These are phyloP conservation scores for Centropristis striata DNA, from an alignment of 2,113 vertebrate species.

Conservation along the genomic window DNA sequence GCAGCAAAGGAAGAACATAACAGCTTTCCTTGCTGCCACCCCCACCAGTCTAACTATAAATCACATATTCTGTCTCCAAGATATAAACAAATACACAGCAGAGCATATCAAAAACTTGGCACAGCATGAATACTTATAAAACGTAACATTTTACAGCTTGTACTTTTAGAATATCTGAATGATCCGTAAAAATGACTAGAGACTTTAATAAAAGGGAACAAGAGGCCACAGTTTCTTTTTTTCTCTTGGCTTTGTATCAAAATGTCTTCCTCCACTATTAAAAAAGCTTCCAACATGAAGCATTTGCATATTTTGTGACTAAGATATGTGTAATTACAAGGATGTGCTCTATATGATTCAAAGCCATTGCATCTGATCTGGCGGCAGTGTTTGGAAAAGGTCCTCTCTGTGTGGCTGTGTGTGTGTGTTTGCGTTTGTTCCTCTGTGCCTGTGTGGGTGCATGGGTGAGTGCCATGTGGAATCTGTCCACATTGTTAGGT, in stretches of 20 bases:
- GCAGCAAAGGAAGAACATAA: conserved; percentile 82
- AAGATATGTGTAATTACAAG: conserved; percentile 57
- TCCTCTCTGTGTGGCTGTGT: conserved; percentile 33
- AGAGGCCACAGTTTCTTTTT: conserved; percentile 27
- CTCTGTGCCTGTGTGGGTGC: conserved; percentile 48
- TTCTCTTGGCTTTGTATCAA: conserved; percentile 53
- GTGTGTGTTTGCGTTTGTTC: conserved; percentile 27
- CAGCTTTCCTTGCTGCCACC: conserved; percentile 79
- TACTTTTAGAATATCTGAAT: conserved; percentile 76
- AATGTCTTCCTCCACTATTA: conserved; percentile 39
- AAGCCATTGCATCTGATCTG: conserved; percentile 52
- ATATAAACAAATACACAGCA: conserved; percentile 81
- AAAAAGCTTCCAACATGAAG: conserved; percentile 30
- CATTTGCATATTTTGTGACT: conserved; percentile 55
- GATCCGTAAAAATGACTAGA: conserved; percentile 70
- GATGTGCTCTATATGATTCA: conserved; percentile 38
- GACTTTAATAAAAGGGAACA: conserved; percentile 66
- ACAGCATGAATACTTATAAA: conserved; percentile 75
- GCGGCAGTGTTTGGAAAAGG: conserved; percentile 23
- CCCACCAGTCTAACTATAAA: conserved; percentile 84
- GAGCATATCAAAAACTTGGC: conserved; percentile 77
- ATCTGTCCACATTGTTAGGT: conserved; percentile 43
- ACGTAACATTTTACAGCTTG: conserved; percentile 66
- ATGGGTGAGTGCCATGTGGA: conserved; percentile 53
- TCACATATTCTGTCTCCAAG: conserved; percentile 80